These are phyloP conservation scores for Lapara coniferarum DNA, from an alignment of 2,888 invertebrate genomes.

Conservation along the genomic window DNA sequence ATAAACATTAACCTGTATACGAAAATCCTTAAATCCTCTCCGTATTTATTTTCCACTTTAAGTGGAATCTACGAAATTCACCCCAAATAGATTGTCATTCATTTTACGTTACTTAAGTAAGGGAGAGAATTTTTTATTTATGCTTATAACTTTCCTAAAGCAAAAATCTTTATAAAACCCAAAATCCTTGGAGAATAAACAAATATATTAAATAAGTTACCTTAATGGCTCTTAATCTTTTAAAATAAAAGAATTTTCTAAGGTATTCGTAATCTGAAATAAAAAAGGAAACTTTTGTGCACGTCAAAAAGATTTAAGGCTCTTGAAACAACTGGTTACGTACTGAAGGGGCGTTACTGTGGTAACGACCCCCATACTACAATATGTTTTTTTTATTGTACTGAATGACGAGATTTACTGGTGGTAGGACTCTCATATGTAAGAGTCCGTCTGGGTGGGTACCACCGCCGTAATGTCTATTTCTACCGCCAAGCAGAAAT, in stretches of 20 bases:
- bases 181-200: slow-evolving; percentile 1
- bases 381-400: too few relatives aligned
- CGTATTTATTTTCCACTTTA: slow-evolving; percentile 6
- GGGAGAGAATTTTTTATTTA: neutral
- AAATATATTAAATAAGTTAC: slow-evolving; percentile 22
- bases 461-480: too few relatives aligned
- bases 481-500: too few relatives aligned
- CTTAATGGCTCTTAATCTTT: slow-evolving; percentile 4
- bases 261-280: slow-evolving; percentile 32
- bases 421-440: too few relatives aligned
- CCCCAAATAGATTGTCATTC: slow-evolving; percentile 1
- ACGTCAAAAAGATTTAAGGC: slow-evolving; percentile 42
- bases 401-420: too few relatives aligned
- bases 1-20: slow-evolving; percentile 7
- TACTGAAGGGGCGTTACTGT: neutral
- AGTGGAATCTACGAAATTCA: neutral
- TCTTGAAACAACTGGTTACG: slow-evolving; percentile 6
- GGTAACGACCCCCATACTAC: neutral
- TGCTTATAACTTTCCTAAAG: neutral
- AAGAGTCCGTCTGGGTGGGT: too few relatives aligned
- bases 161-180: neutral
- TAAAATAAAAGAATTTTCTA: slow-evolving; percentile 26
- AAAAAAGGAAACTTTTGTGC: slow-evolving; percentile 34
- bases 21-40: neutral
- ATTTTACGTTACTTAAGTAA: neutral